Base-by-base conservation (phyloP, 2,888 invertebrate genomes). In the Hybos culiciformis region DNA sequence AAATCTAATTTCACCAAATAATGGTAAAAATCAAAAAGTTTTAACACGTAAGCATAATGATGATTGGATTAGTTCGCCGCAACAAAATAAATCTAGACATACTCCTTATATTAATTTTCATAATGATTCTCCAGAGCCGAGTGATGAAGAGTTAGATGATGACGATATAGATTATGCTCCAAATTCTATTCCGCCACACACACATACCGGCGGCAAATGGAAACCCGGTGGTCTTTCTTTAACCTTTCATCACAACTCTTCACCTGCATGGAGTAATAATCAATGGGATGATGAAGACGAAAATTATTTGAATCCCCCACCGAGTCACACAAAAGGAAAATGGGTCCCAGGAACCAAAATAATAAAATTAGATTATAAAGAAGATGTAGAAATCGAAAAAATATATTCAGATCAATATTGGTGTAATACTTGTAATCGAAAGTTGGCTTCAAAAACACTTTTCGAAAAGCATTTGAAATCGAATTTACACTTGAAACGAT, bases 391-490 rank as follows among this genome's bases (percentile, higher is more conserved):
- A 69, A 9, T 63, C 42, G 47, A 46, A 17, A 49, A 50, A 42
- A 46, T 48, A 9, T 39, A 63, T 43, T 61, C 72, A 1, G 70
- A 77, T 4, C 77, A 78, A 52, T 84, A 79, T 59, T 84, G 83
- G 83, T 86, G 86, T 57, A 79, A 78, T 44, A 80, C 83, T 19
- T 87, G 87, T 57, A 83, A 84, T 52, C 71, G 86, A 42, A 72
- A 78, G 42, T 69, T 87, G 8, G 80, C 83, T 12, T 82, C 82
- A 2, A 75, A 77, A 60, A 64, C 74, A 24, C 77, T 83, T 51
- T 87, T 83, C 61, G 80, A 83, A 48, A 75, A 81, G 48, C 87
- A 87, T 61, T 62, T 86, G 43, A 74, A 75, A 61, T 83, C 84
- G 1, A 78, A 77, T 53, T 70, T 83, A 42, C 87, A 87, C 60